Conservation (phyloP, 2,888 invertebrate species). For the Alloplasta piceator region DNA sequence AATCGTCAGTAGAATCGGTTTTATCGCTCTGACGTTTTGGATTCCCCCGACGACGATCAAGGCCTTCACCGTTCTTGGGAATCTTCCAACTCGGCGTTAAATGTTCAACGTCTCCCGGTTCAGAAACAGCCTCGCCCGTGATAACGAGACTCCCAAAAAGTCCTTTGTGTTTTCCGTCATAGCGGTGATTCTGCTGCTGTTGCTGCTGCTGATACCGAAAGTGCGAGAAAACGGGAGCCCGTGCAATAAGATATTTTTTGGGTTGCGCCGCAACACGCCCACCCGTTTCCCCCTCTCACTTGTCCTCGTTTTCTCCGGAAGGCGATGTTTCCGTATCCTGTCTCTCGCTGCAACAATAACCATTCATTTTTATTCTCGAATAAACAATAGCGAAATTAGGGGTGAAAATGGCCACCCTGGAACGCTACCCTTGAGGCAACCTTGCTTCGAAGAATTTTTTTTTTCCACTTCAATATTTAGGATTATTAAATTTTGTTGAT, state of each 20-base stretch:
- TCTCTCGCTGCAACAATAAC: slow-evolving; percentile 78
- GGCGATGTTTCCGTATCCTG: slow-evolving; percentile 80
- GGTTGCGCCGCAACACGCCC: slow-evolving; percentile 78
- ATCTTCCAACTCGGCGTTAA: slow-evolving; percentile 34
- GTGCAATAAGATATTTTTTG: slow-evolving; percentile 72
- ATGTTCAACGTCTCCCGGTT: slow-evolving; percentile 23
- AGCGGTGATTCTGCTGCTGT: slow-evolving; percentile 57
- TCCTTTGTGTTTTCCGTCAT: slow-evolving; percentile 36
- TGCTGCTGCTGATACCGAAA: slow-evolving; percentile 68
- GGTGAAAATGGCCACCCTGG: not conserved
- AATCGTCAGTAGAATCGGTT: slow-evolving; percentile 67
- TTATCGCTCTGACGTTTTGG: slow-evolving; percentile 59
- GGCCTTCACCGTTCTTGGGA: slow-evolving; percentile 52
- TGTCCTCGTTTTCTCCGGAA: slow-evolving; percentile 78
- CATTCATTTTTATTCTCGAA: not conserved
- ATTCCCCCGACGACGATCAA: slow-evolving; percentile 53
- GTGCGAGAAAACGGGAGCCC: slow-evolving; percentile 77
- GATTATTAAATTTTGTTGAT: too few relatives aligned
- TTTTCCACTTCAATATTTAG: too few relatives aligned
- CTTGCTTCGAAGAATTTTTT: too few relatives aligned
- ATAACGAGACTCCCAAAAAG: slow-evolving; percentile 56
- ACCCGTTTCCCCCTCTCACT: slow-evolving; percentile 81
- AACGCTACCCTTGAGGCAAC: too few relatives aligned
- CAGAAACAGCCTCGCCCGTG: slow-evolving; percentile 33
- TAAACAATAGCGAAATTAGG: not conserved